Evolutionary conservation across 1,140 invertebrate genomes (phyloP), one percentile per base, ranked within the genome.

Genomic region (Zaprionus camerounensis): DNA sequence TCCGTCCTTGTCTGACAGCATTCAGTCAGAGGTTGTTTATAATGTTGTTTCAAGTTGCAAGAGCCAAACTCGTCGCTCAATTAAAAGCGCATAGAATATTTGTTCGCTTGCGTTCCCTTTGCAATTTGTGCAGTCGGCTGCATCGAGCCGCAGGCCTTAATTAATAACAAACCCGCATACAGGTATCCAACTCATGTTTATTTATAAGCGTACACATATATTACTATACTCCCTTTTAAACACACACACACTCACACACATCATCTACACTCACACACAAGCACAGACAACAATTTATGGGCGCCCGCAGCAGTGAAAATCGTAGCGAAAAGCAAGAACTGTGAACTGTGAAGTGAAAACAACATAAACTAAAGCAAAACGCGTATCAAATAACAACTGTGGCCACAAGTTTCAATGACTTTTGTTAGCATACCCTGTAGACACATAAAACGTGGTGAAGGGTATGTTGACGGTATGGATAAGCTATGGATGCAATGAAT

Each of bases 11-110:
- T 22, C n/a, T 51, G 20, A 22, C 20, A 51, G 20, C n/a, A 49
- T 34, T 49, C 38, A 7, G 3, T 46, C 26, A 28, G 38, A 7
- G 6, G 26, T 28, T 28, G 28, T 26, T 61, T 46, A 28, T 51
- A 46, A 49, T 64, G 31, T 28, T 11, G 31, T 24, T 20, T 15
- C 41, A 4, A 62, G 20, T 22, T 20, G n/a, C 15, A 56, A 41
- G 58, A 46, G 31, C 11, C n/a, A 17, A 34, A 46, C n/a, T 46
- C 41, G 46, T 49, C 22, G 3, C 7, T 53, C 69, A 64, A 86
- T 85, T 82, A 73, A 76, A 82, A 79, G 67, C 69, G 64, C 75
- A 86, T 86, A 76, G 82, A 46, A 82, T 76, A 80, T 82, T 74
- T 62, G 38, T 26, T 28, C 34, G 63, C 65, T 58, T 49, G 46